Evolutionary conservation across 1,140 invertebrate genomes (phyloP), one percentile per base, ranked within the genome.

Genomic region (Polypedilum pembai): DNA sequence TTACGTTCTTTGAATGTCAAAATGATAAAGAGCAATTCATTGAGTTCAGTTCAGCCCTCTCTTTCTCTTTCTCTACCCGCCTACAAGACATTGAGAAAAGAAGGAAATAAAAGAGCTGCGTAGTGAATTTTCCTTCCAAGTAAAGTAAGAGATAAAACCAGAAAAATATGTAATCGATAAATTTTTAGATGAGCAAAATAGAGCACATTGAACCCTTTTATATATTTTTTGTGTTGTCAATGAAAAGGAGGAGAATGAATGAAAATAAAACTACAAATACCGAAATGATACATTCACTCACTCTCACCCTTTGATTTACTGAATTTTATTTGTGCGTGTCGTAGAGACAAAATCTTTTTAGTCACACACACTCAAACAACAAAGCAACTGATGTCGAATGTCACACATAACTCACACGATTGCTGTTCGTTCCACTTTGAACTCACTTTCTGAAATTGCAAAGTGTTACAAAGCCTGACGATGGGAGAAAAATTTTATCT

Each of bases 121-220:
- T 69, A 69, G 20, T 20, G 18, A 69, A 21, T 69, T 69, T 66
- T 69, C n/a, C 3, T 12, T 12, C 41, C 8, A 8, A 45, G 7
- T 15, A 56, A 12, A 56, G 12, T n/a, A n/a, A 56, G 4, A n/a
- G 45, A 12, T 12, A 56, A 12, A 56, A n/a, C 12, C 45, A 15
- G 12, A 56, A 56, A 15, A 15, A 56, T 56, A 56, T 45, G 41
- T 56, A 56, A 69, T 69, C 65, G 20, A 69, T 69, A 69, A 69
- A 69, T 69, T 69, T 33, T 69, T 20, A 18, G 20, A 20, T 69
- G 65, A 69, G n/a, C 17, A 69, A 69, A 20, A 18, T 69, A 7
- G 65, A 69, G 45, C 10, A 21, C 65, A 69, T 69, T 69, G 65
- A 69, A 69, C 65, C 65, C 65, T 69, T 69, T 69, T 18, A 18